phyloP scores from a whole-genome alignment of 1,140 invertebrate species.

The Nixonia krombeini region DNA sequence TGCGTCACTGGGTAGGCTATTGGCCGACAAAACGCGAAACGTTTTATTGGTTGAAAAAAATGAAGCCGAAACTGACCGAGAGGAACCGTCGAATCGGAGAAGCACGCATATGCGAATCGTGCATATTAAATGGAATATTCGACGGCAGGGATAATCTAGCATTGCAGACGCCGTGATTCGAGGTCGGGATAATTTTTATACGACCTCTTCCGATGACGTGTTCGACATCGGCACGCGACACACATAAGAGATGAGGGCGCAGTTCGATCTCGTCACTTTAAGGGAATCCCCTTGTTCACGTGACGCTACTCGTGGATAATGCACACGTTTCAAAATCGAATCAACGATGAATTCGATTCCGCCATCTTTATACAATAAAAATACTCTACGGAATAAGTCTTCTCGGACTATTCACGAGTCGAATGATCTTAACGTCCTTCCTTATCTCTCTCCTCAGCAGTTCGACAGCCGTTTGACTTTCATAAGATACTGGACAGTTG shows the following conservation, averaged over 20 bases:
- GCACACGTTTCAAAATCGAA: conserved; percentile 17
- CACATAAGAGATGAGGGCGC: conserved; percentile 45
- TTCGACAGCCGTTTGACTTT: not conserved
- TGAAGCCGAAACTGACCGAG: too few species aligned
- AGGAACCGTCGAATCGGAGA: too few species aligned
- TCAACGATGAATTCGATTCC: conserved; percentile 9
- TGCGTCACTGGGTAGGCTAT: too few species aligned
- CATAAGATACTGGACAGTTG: not conserved
- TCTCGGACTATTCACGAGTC: too few species aligned
- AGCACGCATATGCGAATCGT: too few species aligned
- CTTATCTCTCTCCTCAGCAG: not conserved
- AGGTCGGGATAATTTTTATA: conserved; percentile 44
- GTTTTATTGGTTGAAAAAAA: too few species aligned
- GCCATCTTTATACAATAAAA: not conserved
- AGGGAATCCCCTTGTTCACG: conserved; percentile 40
- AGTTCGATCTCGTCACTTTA: conserved; percentile 46
- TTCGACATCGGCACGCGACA: conserved; percentile 43
- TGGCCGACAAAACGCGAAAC: too few species aligned
- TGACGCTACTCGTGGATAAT: conserved; percentile 20
- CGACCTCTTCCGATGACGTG: conserved; percentile 40
- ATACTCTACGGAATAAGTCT: not conserved
- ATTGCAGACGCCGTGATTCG: conserved; percentile 16
- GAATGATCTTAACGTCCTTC: not conserved
- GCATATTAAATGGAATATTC: too few species aligned
- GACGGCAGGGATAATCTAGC: conserved; percentile 31